A percentile compares a stretch with the other conserved stretches of the same genome.
Evolutionary conservation across 1,140 invertebrate species (phyloP).

Genomic region (Littorina saxatilis): DNA sequence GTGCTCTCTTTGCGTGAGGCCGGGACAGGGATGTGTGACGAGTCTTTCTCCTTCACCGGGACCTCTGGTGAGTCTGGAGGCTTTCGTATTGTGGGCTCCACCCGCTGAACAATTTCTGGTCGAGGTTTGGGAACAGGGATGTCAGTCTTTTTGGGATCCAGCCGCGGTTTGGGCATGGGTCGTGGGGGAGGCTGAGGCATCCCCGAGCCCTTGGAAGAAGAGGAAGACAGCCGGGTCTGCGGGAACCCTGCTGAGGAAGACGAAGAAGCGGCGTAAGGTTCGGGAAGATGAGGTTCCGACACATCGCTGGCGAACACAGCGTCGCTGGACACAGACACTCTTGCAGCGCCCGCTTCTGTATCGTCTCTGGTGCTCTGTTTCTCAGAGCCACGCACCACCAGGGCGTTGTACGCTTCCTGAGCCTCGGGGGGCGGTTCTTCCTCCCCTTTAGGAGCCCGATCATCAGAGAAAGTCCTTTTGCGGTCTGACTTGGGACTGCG

Average conservation of each 20-base stretch:
- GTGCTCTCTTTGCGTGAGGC: slow-evolving; percentile 30
- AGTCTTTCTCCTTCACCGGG: slow-evolving; percentile 42
- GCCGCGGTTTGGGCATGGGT: slow-evolving; percentile 17
- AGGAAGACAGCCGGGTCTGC: not conserved
- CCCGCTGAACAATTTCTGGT: slow-evolving; percentile 62
- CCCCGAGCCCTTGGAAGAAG: slow-evolving; percentile 1
- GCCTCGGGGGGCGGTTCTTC: slow-evolving; percentile 76
- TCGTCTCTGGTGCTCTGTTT: slow-evolving; percentile 9
- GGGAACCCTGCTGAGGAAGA: no score
- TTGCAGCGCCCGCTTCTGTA: slow-evolving; percentile 4
- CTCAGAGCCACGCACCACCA: slow-evolving; percentile 84
- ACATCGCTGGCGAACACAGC: slow-evolving; percentile 4
- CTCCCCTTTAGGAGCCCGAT: slow-evolving; percentile 62
- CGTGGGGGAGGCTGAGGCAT: slow-evolving; percentile 22
- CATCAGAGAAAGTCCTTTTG: slow-evolving; percentile 77
- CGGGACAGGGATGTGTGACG: slow-evolving; percentile 37
- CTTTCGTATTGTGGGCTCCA: slow-evolving; percentile 58
- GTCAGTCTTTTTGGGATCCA: slow-evolving; percentile 48
- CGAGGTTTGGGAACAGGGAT: slow-evolving; percentile 65
- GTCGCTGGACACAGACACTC: slow-evolving; percentile 31
- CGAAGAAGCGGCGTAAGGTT: not conserved
- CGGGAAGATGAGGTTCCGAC: not conserved
- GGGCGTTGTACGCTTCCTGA: slow-evolving; percentile 92
- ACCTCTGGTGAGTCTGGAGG: slow-evolving; percentile 29
- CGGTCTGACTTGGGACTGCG: slow-evolving; percentile 67